Conservation (phyloP, 1,140 invertebrate species). For the Diprion similis region DNA sequence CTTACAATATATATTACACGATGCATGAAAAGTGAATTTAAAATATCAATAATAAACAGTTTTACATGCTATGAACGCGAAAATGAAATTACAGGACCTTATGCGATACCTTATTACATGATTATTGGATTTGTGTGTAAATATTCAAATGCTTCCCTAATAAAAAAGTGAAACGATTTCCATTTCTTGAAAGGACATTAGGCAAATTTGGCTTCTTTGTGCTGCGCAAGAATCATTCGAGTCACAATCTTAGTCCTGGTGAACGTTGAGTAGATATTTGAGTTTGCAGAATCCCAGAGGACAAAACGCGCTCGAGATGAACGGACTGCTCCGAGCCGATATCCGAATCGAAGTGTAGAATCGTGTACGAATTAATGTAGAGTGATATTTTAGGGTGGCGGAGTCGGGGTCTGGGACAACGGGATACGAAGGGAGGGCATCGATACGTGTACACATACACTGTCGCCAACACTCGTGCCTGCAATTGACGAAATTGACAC, state of each 20-base stretch:
- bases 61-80: no score
- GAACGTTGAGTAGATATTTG: not conserved
- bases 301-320: not conserved
- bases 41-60: no score
- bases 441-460: constrained; percentile 1
- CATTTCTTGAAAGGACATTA: not conserved
- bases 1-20: no score
- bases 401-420: not conserved
- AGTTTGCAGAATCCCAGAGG: not conserved
- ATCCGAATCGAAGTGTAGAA: constrained; percentile 46
- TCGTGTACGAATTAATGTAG: constrained; percentile 39
- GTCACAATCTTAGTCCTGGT: not conserved
- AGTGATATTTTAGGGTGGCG: constrained; percentile 21
- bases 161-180: not conserved
- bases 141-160: no score
- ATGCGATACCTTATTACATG: no score
- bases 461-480: constrained; percentile 13
- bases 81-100: no score
- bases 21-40: no score
- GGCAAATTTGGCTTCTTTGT: not conserved
- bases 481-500: constrained; percentile 16
- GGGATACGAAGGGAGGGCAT: not conserved
- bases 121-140: no score
- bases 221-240: not conserved
- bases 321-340: constrained; percentile 11